These are phyloP conservation scores for Eufriesea mexicana DNA, from an alignment of 1,140 invertebrate species.

Conservation along the genomic window DNA sequence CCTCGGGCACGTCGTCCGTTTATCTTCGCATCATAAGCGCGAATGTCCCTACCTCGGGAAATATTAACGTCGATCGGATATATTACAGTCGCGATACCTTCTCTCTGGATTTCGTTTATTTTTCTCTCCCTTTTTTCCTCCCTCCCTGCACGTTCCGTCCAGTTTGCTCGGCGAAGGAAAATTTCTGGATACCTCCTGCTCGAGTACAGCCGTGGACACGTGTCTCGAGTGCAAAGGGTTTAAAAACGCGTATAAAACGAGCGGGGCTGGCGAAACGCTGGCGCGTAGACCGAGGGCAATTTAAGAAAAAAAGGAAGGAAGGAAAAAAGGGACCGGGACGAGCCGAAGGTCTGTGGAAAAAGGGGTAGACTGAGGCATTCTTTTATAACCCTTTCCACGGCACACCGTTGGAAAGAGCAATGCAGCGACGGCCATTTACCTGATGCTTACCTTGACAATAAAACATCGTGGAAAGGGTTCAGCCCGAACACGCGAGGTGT, in stretches of 20 bases:
- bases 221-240: constrained; percentile 41
- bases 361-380: constrained; percentile 44
- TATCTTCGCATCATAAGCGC: constrained; percentile 10
- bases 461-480: constrained; percentile 64
- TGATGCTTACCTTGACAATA: constrained; percentile 71
- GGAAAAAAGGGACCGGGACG: neutral
- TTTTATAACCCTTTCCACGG: constrained; percentile 74
- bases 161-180: neutral
- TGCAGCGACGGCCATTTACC: constrained; percentile 55
- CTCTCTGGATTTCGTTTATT: neutral
- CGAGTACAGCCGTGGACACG: neutral
- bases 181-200: neutral
- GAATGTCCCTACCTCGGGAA: neutral
- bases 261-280: neutral
- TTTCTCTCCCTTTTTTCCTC: no score
- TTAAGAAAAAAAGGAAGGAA: neutral
- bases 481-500: constrained; percentile 48
- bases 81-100: neutral
- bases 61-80: constrained; percentile 8
- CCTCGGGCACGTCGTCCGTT: neutral
- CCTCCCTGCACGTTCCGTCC: no score
- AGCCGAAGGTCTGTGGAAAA: constrained; percentile 35
- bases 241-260: constrained; percentile 10
- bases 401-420: constrained; percentile 42
- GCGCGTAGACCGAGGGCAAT: neutral